These are phyloP conservation scores for Peromyscus melanophrys DNA, from an alignment of 2,797 vertebrate genomes.

Conservation along the genomic window DNA sequence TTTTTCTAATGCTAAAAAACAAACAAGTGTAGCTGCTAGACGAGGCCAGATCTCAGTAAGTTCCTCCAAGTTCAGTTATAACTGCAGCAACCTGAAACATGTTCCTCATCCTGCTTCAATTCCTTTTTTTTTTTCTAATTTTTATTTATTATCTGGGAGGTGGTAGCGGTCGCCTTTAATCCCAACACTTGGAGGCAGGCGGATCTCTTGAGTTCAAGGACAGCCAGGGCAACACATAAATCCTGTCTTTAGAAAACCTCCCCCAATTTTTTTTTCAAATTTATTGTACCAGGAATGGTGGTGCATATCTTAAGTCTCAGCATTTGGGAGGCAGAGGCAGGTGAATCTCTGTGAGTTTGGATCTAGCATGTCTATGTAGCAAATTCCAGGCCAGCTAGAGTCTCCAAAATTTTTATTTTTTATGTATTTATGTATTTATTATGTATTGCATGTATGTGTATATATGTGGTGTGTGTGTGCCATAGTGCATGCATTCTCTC, in stretches of 20 bases:
- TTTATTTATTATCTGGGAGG: neutral
- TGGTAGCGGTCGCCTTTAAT: no score
- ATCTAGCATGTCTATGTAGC: neutral
- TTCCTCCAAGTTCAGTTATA: neutral
- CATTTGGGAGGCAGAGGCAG: neutral
- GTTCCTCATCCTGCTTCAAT: neutral
- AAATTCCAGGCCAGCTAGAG: neutral
- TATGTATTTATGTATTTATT: neutral
- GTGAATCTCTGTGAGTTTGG: neutral
- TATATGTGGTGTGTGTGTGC: neutral
- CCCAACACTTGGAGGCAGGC: neutral
- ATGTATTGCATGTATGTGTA: neutral
- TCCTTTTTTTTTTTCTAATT: neutral
- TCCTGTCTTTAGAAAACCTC: neutral
- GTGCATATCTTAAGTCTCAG: neutral
- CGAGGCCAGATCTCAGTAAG: neutral
- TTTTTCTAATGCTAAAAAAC: no score
- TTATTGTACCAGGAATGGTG: neutral
- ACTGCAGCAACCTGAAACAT: neutral
- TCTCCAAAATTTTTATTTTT: neutral
- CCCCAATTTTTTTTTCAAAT: neutral
- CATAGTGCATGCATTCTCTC: neutral
- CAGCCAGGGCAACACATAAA: neutral
- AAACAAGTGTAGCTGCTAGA: neutral
- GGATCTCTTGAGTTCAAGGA: neutral